phyloP scores from a whole-genome alignment of 2,113 vertebrate species.

The Sylvicapra grimmia region DNA sequence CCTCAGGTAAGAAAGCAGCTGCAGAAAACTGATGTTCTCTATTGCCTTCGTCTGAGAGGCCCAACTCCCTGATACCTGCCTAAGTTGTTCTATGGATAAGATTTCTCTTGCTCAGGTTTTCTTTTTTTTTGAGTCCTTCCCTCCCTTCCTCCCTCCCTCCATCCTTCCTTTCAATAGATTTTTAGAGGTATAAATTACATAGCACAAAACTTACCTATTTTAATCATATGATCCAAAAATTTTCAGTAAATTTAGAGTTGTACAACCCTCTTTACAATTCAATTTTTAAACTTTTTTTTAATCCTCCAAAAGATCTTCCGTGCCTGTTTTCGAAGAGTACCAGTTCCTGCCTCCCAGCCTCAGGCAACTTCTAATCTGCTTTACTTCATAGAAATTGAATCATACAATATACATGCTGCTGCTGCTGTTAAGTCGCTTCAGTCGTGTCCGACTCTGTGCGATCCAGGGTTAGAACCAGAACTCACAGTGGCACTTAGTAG shows the following conservation, averaged over 20 bases:
- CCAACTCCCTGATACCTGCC: neutral
- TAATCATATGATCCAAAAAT: neutral
- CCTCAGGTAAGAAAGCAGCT: neutral
- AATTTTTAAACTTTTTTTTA: neutral
- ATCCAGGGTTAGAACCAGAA: neutral
- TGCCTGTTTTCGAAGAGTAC: neutral
- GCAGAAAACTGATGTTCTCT: neutral
- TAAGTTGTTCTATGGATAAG: neutral
- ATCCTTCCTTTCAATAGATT: neutral
- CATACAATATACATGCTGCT: neutral
- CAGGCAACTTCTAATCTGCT: neutral
- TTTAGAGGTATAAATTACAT: neutral
- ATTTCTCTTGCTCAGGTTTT: neutral
- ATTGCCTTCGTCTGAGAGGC: neutral
- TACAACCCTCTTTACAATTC: neutral
- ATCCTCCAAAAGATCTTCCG: neutral
- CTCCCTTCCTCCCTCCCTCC: neutral
- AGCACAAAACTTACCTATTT: neutral
- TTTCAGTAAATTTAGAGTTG: neutral
- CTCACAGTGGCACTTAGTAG: neutral
- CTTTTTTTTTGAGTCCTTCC: accelerated
- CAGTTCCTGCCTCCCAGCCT: neutral
- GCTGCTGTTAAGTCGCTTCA: neutral
- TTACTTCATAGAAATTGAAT: neutral
- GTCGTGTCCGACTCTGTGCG: neutral